A percentile compares a stretch with the other conserved stretches of the same genome.
phyloP scores from a whole-genome alignment of 2,888 invertebrate species.

The Drosophila rubida region DNA sequence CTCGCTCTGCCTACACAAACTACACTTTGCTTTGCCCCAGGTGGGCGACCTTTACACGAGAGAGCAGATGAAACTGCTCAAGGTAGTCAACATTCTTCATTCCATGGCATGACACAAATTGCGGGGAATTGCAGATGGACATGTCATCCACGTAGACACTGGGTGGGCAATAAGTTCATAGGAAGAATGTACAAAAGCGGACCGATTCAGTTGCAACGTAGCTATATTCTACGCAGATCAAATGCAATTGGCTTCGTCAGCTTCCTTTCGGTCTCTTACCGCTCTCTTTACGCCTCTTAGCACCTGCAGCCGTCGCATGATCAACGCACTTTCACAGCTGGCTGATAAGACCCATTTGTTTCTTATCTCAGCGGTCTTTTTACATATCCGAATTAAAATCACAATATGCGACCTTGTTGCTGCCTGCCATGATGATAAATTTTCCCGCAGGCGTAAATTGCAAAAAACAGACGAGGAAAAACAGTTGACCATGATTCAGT shows the following conservation, averaged over 20 bases:
- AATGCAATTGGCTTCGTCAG: no score
- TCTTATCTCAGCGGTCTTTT: slow-evolving; percentile 17
- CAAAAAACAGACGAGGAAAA: background rate
- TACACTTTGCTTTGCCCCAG: slow-evolving; percentile 84
- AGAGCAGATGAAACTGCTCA: slow-evolving; percentile 70
- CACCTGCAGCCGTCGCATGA: slow-evolving; percentile 41
- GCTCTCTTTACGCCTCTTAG: background rate
- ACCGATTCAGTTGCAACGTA: background rate
- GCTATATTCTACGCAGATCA: background rate
- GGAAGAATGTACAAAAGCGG: background rate
- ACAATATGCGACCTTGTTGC: slow-evolving; percentile 38
- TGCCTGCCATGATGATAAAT: slow-evolving; percentile 28
- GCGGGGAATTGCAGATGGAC: background rate
- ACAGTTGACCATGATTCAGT: slow-evolving; percentile 18
- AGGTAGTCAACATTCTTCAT: slow-evolving; percentile 73
- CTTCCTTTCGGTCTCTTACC: slow-evolving; percentile 14
- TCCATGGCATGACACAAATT: background rate
- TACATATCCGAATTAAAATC: slow-evolving; percentile 16
- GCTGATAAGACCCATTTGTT: slow-evolving; percentile 31
- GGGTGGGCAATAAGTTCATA: background rate
- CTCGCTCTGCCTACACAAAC: slow-evolving; percentile 40
- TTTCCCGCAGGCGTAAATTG: background rate
- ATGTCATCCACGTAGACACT: background rate
- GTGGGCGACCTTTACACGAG: slow-evolving; percentile 75
- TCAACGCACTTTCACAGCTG: slow-evolving; percentile 31